Evolutionary conservation across 2,888 invertebrate species (phyloP).

Genomic region (Metallyticus violacea): DNA sequence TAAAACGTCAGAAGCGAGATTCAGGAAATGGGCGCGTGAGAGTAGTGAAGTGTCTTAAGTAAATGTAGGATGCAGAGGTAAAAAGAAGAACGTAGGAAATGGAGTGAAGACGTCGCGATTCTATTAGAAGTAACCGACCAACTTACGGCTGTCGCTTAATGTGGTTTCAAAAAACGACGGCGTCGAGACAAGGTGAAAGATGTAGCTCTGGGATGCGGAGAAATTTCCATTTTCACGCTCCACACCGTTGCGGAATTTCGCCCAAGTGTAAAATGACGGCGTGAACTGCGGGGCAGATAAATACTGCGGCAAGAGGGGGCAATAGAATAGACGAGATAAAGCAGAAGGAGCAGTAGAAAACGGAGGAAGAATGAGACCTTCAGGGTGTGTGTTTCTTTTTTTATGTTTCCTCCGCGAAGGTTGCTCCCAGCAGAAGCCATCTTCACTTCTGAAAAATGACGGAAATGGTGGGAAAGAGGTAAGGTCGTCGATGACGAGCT

Average conservation of each 20-base stretch:
- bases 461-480: not conserved
- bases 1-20: not conserved
- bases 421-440: not conserved
- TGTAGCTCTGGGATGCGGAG: not conserved
- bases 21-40: not conserved
- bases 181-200: not conserved
- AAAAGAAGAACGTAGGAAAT: too few species aligned
- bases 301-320: not conserved
- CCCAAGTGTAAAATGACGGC: slow-evolving; percentile 1
- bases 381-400: not conserved
- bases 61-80: not conserved
- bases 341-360: not conserved
- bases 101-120: not conserved
- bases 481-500: not conserved
- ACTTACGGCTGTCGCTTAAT: slow-evolving; percentile 10
- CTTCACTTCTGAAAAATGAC: not conserved
- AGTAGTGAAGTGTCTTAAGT: not conserved
- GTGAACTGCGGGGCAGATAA: not conserved
- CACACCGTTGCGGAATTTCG: not conserved
- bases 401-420: not conserved
- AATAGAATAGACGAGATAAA: not conserved
- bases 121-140: not conserved
- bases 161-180: slow-evolving; percentile 1
- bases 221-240: not conserved
- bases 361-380: not conserved